A percentile compares a stretch with the other conserved stretches of the same genome.
These are phyloP conservation scores for Chitala chitala DNA, from an alignment of 2,113 vertebrate species.

Conservation along the genomic window DNA sequence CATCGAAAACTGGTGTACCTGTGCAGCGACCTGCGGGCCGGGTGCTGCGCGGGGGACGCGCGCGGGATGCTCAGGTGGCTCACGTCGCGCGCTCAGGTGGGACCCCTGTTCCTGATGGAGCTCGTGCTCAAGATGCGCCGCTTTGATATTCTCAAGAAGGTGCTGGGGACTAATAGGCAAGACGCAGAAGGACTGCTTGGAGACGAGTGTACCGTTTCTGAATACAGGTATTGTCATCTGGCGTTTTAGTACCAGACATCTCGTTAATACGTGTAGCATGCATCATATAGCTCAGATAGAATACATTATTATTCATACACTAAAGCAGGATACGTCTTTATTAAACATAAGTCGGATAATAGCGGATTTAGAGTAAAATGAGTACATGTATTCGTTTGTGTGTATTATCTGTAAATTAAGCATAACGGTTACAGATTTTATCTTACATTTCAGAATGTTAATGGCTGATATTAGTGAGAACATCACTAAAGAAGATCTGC, in stretches of 20 bases:
- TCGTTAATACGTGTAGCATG: too few relatives aligned
- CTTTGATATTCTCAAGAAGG: slow-evolving; percentile 72
- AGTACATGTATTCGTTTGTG: not conserved
- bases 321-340: too few relatives aligned
- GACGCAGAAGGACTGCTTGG: slow-evolving; percentile 56
- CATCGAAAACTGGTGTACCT: slow-evolving; percentile 44
- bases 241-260: too few relatives aligned
- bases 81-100: not conserved
- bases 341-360: too few relatives aligned
- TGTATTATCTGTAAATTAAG: too few relatives aligned
- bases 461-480: slow-evolving; percentile 76
- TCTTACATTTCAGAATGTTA: slow-evolving; percentile 62
- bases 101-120: slow-evolving; percentile 54
- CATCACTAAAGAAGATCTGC: slow-evolving; percentile 68
- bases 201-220: slow-evolving; percentile 50
- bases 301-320: too few relatives aligned
- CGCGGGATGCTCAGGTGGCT: slow-evolving; percentile 38
- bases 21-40: slow-evolving; percentile 37
- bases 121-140: slow-evolving; percentile 69
- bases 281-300: too few relatives aligned
- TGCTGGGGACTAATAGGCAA: slow-evolving; percentile 55
- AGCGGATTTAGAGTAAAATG: too few relatives aligned
- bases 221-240: slow-evolving; percentile 85
- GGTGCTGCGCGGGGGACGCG: slow-evolving; percentile 14
- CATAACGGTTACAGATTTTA: not conserved